Evolutionary conservation across 2,113 vertebrate species (phyloP), one percentile per base, ranked within the genome.

Genomic region (Rhodinocichla rosea): DNA sequence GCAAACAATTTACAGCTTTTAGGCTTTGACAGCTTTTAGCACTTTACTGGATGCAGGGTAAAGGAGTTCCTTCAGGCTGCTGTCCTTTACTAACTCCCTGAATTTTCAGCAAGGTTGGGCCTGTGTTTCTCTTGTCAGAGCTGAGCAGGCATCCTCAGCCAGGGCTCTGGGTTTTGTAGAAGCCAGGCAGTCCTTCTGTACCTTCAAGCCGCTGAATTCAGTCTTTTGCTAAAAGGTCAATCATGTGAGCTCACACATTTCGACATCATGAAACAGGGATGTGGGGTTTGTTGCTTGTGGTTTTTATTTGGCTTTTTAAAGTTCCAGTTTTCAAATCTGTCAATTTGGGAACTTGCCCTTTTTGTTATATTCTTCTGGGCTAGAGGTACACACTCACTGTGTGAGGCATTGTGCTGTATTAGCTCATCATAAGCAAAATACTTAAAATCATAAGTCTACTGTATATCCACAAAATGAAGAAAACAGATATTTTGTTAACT

Each of bases 11-110:
- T 62, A 40, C 39, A 69, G 81, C 63, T 80, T 85, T 76, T 64
- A 85, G 82, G 52, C 68, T 96, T 81, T 88, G 62, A 59, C 71
- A 91, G 63, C 45, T 87, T 89, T 95, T 84, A 65, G 44, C 86
- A 35, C 83, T 95, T 90, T 45, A 20, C 18, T 85, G 33, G 67
- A 45, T 65, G 27, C 32, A 44, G 26, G 13, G 24, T 87, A 33
- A 76, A 82, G 57, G 26, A 77, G 47, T 91, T 97, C 80, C 68
- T 91, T 97, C 73, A 15, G 8, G 6, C 76, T 95, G 84, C 81
- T 27, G 20, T 60, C 92, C 49, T 13, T 87, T 60, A 44, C n/a
- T 83, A 63, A 21, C 70, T 78, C 47, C 40, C 64, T 62, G 90
- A 40, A 67, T 91, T 75, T 96, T 70, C 42, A 33, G 55, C 64